A percentile compares a stretch with the other conserved stretches of the same genome.
Evolutionary conservation across 2,797 vertebrate genomes (phyloP).

Genomic region (Phrynocephalus guinanensis): DNA sequence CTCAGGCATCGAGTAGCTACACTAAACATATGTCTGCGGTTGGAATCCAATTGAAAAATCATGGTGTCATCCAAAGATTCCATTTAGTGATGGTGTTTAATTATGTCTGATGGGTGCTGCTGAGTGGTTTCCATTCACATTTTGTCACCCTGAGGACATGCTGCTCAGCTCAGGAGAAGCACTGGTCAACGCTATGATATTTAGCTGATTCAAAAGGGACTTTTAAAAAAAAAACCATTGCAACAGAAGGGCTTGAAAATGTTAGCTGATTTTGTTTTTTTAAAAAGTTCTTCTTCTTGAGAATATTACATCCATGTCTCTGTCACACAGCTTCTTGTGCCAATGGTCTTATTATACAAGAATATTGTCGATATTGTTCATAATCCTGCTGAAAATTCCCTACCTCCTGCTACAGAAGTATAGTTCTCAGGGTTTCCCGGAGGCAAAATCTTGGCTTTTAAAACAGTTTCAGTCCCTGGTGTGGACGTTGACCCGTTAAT

Average conservation of each 20-base stretch:
- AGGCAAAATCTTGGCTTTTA: not conserved
- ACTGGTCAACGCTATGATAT: not conserved
- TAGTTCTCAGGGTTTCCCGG: not conserved
- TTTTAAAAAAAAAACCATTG: not conserved
- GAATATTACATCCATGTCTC: not conserved
- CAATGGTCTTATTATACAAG: not conserved
- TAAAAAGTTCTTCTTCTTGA: no score
- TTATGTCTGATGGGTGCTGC: no score
- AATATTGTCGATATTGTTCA: not conserved
- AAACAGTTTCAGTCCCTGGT: not conserved
- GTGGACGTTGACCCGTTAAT: not conserved
- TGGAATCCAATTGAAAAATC: not conserved
- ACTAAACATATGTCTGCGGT: no score
- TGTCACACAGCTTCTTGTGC: not conserved
- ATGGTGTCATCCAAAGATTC: not conserved
- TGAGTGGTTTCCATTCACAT: not conserved
- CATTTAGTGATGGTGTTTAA: not conserved
- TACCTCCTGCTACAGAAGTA: not conserved
- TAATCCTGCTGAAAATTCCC: not conserved
- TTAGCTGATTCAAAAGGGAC: not conserved
- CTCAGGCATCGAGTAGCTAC: not conserved
- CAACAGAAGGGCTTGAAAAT: conserved; percentile 2
- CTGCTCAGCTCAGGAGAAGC: not conserved
- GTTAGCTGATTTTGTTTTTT: no score
- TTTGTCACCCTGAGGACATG: not conserved